phyloP scores from a whole-genome alignment of 2,888 invertebrate species.

The Anthrax anthrax region DNA sequence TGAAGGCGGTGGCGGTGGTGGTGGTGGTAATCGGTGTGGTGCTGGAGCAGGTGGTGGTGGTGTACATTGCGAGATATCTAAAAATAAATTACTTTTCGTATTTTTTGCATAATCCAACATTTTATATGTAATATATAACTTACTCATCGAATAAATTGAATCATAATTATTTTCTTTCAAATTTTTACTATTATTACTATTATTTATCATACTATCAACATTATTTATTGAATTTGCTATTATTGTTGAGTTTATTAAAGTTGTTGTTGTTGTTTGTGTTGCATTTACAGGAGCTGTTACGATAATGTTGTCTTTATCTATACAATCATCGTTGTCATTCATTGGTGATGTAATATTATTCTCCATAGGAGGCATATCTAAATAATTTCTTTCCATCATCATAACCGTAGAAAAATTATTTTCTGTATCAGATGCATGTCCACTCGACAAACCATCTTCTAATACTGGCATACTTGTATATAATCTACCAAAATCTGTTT shows the following conservation, averaged over 20 bases:
- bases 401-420: constrained; percentile 42
- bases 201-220: constrained; percentile 9
- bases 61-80: constrained; percentile 31
- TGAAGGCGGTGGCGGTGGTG: constrained; percentile 23
- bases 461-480: constrained; percentile 79
- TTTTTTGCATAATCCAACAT: neutral
- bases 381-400: constrained; percentile 19
- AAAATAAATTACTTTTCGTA: neutral
- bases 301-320: neutral
- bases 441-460: constrained; percentile 87
- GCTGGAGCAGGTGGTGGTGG: constrained; percentile 56
- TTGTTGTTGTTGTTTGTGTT: neutral
- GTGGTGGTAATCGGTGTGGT: constrained; percentile 39
- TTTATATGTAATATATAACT: constrained; percentile 4
- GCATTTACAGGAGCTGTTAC: no score
- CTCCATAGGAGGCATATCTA: constrained; percentile 11
- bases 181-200: constrained; percentile 7
- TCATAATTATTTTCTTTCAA: constrained; percentile 18
- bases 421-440: constrained; percentile 85
- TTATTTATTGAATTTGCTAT: constrained; percentile 5
- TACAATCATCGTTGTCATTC: neutral
- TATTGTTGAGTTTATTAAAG: neutral
- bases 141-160: constrained; percentile 25
- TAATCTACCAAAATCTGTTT: constrained; percentile 45
- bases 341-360: neutral